phyloP scores from a whole-genome alignment of 2,113 vertebrate species.

The Scortum barcoo region DNA sequence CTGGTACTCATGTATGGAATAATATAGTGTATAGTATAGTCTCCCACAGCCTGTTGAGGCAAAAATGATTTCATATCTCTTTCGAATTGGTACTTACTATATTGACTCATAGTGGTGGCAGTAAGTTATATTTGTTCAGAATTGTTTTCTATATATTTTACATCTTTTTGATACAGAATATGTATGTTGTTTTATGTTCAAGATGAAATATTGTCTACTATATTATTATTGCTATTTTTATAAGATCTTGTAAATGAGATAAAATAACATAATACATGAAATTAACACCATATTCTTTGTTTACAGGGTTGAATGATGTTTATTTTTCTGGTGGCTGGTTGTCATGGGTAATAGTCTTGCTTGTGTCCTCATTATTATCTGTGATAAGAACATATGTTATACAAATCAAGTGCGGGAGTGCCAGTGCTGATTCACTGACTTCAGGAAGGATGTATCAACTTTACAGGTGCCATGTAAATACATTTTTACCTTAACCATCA shows the following conservation, averaged over 20 bases:
- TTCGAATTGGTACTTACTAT: conserved; percentile 16
- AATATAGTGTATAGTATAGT: background rate
- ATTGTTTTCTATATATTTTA: conserved; percentile 41
- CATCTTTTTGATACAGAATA: conserved; percentile 39
- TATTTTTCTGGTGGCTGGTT: conserved; percentile 32
- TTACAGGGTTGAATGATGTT: conserved; percentile 30
- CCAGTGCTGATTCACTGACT: background rate
- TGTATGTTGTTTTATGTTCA: conserved; percentile 18
- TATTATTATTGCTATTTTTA: conserved; percentile 62
- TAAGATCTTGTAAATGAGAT: conserved; percentile 39
- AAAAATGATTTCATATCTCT: background rate
- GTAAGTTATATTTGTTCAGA: conserved; percentile 22
- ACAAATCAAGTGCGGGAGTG: conserved; percentile 27
- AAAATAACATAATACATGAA: conserved; percentile 12
- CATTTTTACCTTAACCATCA: conserved; percentile 27
- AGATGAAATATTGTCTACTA: conserved; percentile 3
- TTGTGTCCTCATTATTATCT: conserved; percentile 28
- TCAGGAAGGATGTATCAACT: conserved; percentile 16
- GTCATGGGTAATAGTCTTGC: conserved; percentile 8
- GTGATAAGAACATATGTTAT: conserved; percentile 28
- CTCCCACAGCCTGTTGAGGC: background rate
- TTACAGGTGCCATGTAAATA: conserved; percentile 47
- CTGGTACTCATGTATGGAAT: conserved; percentile 3
- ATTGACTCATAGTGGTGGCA: conserved; percentile 20
- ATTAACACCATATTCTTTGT: conserved; percentile 7